A percentile compares a stretch with the other conserved stretches of the same genome.
Evolutionary conservation across 2,797 vertebrate species (phyloP).

Genomic region (Ceyx erithaca): DNA sequence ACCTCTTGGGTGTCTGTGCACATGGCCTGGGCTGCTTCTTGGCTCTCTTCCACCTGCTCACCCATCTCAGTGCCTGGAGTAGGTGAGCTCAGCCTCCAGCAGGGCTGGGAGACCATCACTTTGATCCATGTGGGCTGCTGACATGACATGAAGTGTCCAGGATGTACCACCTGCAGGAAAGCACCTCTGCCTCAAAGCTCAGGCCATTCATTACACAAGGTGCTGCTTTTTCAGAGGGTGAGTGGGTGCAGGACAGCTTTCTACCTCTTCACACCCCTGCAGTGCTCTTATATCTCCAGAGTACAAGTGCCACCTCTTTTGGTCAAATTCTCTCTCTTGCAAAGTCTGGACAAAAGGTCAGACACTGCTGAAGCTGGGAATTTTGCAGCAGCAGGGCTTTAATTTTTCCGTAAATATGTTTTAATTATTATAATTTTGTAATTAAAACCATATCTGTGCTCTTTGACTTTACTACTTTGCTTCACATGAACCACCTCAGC

Average conservation of each 20-base stretch:
- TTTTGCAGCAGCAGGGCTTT: not conserved
- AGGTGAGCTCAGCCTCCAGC: not conserved
- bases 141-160: not conserved
- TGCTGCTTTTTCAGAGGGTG: not conserved
- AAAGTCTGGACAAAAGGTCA: not conserved
- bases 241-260: not conserved
- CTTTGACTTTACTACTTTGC: not conserved
- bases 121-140: not conserved
- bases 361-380: not conserved
- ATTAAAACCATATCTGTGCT: not conserved
- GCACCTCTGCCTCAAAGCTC: not conserved
- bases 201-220: fast-evolving
- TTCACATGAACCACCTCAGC: not conserved
- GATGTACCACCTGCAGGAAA: not conserved
- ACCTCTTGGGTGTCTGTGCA: not conserved
- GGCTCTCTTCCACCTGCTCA: not conserved
- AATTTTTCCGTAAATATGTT: not conserved
- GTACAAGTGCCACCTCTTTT: not conserved
- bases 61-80: not conserved
- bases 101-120: not conserved
- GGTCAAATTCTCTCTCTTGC: not conserved
- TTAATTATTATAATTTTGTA: not conserved
- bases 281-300: not conserved
- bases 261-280: not conserved
- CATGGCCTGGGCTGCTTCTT: not conserved